phyloP scores from a whole-genome alignment of 2,113 vertebrate genomes.

The Vombatus ursinus region DNA sequence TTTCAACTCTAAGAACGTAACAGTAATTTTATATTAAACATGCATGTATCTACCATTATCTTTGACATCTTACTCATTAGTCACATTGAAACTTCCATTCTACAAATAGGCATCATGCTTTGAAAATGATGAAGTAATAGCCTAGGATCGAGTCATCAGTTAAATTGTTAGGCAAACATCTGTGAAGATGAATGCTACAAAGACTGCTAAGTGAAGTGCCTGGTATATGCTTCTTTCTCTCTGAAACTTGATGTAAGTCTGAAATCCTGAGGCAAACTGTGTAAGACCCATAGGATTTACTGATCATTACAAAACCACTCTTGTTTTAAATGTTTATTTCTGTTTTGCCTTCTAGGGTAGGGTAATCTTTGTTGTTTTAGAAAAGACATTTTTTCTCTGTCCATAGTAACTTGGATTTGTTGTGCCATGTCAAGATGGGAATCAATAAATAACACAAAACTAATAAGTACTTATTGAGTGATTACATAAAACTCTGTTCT shows the following conservation, averaged over 20 bases:
- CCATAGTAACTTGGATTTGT: neutral
- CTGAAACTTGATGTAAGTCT: neutral
- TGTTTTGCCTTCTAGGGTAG: neutral
- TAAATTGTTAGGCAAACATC: slow-evolving; percentile 2
- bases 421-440: neutral
- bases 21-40: neutral
- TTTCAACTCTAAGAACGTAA: slow-evolving; percentile 22
- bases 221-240: neutral
- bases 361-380: neutral
- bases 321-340: neutral
- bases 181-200: neutral
- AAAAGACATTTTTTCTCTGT: neutral
- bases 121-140: slow-evolving; percentile 44
- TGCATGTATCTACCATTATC: neutral
- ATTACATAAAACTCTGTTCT: neutral
- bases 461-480: neutral
- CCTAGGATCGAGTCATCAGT: neutral
- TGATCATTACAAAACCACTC: neutral
- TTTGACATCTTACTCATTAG: slow-evolving; percentile 23
- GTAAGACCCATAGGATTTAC: neutral
- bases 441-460: neutral
- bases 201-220: neutral
- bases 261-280: neutral
- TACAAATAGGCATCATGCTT: slow-evolving; percentile 43
- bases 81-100: slow-evolving; percentile 51